These are phyloP conservation scores for Drosophila mauritiana DNA, from an alignment of 1,140 invertebrate genomes.

Conservation along the genomic window DNA sequence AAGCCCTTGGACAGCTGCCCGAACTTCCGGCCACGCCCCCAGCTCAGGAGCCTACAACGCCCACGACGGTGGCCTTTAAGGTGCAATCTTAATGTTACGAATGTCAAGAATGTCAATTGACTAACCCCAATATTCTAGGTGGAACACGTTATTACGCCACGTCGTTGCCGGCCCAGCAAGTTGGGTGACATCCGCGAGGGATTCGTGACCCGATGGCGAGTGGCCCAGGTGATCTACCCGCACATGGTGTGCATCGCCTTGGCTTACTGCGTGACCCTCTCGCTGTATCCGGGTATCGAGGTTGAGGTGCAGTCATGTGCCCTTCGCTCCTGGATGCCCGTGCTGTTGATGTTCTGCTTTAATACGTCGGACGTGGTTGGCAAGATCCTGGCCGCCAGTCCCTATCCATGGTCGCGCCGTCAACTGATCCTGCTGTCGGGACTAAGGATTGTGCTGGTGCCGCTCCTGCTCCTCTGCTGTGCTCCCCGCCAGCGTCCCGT, in stretches of 20 bases:
- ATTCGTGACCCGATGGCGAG: conserved; percentile 89
- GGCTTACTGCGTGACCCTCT: conserved; percentile 94
- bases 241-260: conserved; percentile 95
- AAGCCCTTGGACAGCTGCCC: conserved; percentile 80
- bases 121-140: conserved; percentile 83
- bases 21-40: conserved; percentile 77
- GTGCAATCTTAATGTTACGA: background rate
- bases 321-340: conserved; percentile 95
- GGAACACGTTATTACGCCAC: conserved; percentile 90
- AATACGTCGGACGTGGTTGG: conserved; percentile 94
- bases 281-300: conserved; percentile 94
- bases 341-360: conserved; percentile 94
- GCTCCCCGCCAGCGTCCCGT: conserved; percentile 90
- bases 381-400: conserved; percentile 92
- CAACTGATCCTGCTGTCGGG: conserved; percentile 90
- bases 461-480: conserved; percentile 91
- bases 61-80: conserved; percentile 87
- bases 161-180: conserved; percentile 85
- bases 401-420: conserved; percentile 91
- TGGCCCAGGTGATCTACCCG: conserved; percentile 92
- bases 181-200: conserved; percentile 85
- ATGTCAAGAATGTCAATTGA: no score
- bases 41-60: conserved; percentile 70
- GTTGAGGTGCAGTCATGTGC: conserved; percentile 94
- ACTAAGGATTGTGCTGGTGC: conserved; percentile 90